phyloP scores from a whole-genome alignment of 1,140 invertebrate species.

The Plutomurus gul region DNA sequence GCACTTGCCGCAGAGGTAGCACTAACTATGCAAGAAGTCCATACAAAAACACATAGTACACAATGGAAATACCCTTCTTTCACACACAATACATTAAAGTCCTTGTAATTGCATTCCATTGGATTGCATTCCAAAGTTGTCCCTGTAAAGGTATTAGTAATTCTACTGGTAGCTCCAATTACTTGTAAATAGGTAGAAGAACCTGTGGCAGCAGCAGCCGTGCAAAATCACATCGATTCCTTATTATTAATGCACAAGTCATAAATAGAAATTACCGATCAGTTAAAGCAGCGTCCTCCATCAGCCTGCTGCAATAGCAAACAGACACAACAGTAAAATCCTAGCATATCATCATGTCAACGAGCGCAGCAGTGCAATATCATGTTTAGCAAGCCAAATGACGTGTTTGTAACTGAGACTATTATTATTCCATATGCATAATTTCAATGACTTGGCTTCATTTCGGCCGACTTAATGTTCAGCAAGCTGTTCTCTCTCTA shows the following conservation, averaged over 20 bases:
- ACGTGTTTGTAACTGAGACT: not conserved
- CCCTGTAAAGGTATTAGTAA: not conserved
- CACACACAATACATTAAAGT: not conserved
- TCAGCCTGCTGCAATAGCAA: too few relatives aligned
- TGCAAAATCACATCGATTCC: too few relatives aligned
- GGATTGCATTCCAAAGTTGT: not conserved
- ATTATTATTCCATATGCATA: slow-evolving; percentile 1
- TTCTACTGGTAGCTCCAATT: too few relatives aligned
- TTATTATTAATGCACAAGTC: too few relatives aligned
- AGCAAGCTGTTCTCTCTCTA: too few relatives aligned
- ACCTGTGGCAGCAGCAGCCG: too few relatives aligned
- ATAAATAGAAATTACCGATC: too few relatives aligned
- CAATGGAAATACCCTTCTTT: not conserved
- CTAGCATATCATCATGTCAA: too few relatives aligned
- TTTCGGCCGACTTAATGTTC: not conserved
- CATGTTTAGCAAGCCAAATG: not conserved
- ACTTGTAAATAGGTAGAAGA: too few relatives aligned
- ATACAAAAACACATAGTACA: not conserved
- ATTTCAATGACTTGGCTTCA: not conserved
- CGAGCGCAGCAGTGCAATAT: too few relatives aligned
- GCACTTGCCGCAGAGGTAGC: not conserved
- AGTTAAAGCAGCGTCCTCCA: too few relatives aligned
- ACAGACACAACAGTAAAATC: too few relatives aligned
- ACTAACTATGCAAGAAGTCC: not conserved
- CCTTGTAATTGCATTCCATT: slow-evolving; percentile 1